These are phyloP conservation scores for Scaptomyza graminum DNA, from an alignment of 1,140 invertebrate species.

Conservation along the genomic window DNA sequence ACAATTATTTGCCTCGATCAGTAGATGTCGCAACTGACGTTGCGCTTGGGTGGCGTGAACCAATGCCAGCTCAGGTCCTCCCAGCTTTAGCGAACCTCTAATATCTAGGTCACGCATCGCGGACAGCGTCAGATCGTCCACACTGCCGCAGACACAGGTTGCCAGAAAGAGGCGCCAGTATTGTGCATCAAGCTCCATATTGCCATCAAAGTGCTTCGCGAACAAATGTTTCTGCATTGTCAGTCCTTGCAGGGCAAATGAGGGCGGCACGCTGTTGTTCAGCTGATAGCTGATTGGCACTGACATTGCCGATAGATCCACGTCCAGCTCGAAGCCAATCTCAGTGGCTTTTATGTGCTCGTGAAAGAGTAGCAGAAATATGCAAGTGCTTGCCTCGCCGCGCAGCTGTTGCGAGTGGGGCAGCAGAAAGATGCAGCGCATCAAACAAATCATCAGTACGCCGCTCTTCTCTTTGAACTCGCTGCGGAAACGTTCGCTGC, in stretches of 20 bases:
- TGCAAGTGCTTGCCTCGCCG: constrained; percentile 45
- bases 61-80: constrained; percentile 37
- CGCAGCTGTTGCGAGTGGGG: constrained; percentile 42
- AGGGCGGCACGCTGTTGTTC: neutral
- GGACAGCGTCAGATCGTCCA: constrained; percentile 12
- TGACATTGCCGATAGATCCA: constrained; percentile 35
- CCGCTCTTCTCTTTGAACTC: constrained; percentile 35
- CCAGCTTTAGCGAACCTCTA: constrained; percentile 33
- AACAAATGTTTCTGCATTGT: constrained; percentile 22
- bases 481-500: constrained; percentile 32
- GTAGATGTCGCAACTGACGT: constrained; percentile 29
- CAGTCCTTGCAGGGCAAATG: constrained; percentile 18
- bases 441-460: constrained; percentile 50
- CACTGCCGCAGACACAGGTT: constrained; percentile 1
- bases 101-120: constrained; percentile 47
- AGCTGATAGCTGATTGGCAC: constrained; percentile 53
- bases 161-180: constrained; percentile 60
- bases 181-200: constrained; percentile 13
- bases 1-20: constrained; percentile 53
- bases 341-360: constrained; percentile 40
- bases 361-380: constrained; percentile 65
- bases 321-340: constrained; percentile 24
- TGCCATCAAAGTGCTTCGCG: constrained; percentile 19
- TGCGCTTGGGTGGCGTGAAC: constrained; percentile 24
- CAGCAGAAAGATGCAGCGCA: constrained; percentile 53